Conservation (phyloP, 1,140 invertebrate species). For the Laupala kohalensis region DNA sequence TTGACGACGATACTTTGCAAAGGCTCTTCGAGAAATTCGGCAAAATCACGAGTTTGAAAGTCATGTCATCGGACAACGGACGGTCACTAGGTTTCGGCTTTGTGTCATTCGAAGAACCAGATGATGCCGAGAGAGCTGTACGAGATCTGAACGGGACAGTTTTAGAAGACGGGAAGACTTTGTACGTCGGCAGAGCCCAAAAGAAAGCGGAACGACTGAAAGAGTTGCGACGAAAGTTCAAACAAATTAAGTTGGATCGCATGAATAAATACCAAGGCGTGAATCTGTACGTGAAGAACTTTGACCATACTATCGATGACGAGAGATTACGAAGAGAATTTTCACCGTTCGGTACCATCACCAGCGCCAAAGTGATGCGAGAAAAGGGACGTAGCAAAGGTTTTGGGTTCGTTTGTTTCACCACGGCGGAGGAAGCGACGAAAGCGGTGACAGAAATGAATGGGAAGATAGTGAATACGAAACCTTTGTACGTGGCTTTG, state of each 20-base stretch:
- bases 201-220: conserved; percentile 96
- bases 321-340: conserved; percentile 91
- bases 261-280: conserved; percentile 90
- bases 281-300: conserved; percentile 96
- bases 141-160: conserved; percentile 85
- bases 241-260: conserved; percentile 87
- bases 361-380: conserved; percentile 93
- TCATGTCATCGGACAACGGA: conserved; percentile 87
- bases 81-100: conserved; percentile 98
- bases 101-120: conserved; percentile 95
- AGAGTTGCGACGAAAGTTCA: conserved; percentile 92
- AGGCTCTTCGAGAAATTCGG: conserved; percentile 94
- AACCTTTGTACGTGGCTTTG: conserved; percentile 95
- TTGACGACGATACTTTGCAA: conserved; percentile 82
- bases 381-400: conserved; percentile 90
- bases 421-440: conserved; percentile 95
- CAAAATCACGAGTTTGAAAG: conserved; percentile 67
- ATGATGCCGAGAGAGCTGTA: conserved; percentile 86
- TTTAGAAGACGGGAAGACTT: conserved; percentile 61
- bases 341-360: conserved; percentile 87
- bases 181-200: conserved; percentile 94
- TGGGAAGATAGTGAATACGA: conserved; percentile 87
- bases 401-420: conserved; percentile 99
- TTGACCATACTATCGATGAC: conserved; percentile 96
- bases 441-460: conserved; percentile 99